Conservation (phyloP, 2,888 invertebrate species). For the Acronicta aceris region DNA sequence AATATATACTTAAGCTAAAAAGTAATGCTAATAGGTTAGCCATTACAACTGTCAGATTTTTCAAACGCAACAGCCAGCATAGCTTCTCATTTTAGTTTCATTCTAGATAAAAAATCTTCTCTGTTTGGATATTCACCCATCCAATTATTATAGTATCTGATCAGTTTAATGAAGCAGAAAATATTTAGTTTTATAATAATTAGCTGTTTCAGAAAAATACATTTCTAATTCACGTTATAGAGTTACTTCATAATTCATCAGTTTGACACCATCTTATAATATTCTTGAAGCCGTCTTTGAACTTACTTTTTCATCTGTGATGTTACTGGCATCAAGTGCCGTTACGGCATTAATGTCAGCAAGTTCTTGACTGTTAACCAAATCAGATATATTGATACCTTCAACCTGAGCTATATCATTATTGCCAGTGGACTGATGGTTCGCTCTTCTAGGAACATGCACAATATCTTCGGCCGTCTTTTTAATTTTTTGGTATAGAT, state of each 20-base stretch:
- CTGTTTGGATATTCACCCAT: no score
- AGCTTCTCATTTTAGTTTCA: no score
- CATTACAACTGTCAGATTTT: no score
- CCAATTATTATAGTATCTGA: no score
- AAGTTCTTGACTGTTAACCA: not conserved
- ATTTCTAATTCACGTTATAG: not conserved
- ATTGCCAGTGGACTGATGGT: not conserved
- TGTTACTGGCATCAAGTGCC: conserved; percentile 7
- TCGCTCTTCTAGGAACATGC: conserved; percentile 4
- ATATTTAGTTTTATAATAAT: no score
- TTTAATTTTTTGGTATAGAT: conserved; percentile 12
- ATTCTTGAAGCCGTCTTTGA: not conserved
- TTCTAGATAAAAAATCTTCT: no score
- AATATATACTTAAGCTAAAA: no score
- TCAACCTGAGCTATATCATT: not conserved
- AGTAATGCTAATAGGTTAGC: no score
- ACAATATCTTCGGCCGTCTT: not conserved
- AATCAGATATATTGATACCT: not conserved
- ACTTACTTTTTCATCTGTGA: conserved; percentile 18
- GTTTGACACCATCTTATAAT: not conserved
- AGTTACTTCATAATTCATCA: not conserved
- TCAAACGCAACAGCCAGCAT: no score
- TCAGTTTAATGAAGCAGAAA: no score
- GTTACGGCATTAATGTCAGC: not conserved
- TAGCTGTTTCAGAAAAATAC: not conserved